Conservation (phyloP, 2,113 vertebrate species). For the Lophotis ruficrista region DNA sequence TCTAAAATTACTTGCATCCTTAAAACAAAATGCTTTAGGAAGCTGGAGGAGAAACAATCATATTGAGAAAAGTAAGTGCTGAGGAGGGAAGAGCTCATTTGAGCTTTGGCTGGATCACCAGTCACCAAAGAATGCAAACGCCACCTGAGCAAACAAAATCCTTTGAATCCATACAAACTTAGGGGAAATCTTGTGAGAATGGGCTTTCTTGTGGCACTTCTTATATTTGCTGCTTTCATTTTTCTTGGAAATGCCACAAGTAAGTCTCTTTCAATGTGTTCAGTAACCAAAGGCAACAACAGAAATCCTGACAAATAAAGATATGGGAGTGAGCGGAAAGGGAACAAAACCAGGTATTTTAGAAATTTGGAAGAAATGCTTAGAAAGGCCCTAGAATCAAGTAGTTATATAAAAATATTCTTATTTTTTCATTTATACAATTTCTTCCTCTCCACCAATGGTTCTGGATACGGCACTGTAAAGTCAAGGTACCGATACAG, state of each 20-base stretch:
- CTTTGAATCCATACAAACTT: neutral
- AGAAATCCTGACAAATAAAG: neutral
- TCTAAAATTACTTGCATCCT: constrained; percentile 27
- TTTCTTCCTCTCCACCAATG: neutral
- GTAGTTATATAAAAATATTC: neutral
- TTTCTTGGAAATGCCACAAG: neutral
- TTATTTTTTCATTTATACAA: neutral
- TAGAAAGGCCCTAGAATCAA: neutral
- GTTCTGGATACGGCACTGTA: neutral
- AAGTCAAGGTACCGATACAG: neutral
- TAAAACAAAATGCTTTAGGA: constrained; percentile 20
- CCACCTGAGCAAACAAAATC: neutral
- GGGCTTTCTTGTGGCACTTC: neutral
- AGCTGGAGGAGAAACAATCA: neutral
- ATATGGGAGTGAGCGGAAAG: neutral
- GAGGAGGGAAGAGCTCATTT: neutral
- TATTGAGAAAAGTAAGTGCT: constrained; percentile 21
- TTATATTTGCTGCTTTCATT: neutral
- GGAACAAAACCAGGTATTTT: neutral
- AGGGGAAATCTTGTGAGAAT: neutral
- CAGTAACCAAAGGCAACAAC: neutral
- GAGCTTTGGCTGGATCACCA: neutral
- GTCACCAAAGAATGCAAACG: neutral
- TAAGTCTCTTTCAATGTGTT: neutral
- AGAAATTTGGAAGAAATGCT: neutral